These are phyloP conservation scores for Callionymus lyra DNA, from an alignment of 2,113 vertebrate species.

Conservation along the genomic window DNA sequence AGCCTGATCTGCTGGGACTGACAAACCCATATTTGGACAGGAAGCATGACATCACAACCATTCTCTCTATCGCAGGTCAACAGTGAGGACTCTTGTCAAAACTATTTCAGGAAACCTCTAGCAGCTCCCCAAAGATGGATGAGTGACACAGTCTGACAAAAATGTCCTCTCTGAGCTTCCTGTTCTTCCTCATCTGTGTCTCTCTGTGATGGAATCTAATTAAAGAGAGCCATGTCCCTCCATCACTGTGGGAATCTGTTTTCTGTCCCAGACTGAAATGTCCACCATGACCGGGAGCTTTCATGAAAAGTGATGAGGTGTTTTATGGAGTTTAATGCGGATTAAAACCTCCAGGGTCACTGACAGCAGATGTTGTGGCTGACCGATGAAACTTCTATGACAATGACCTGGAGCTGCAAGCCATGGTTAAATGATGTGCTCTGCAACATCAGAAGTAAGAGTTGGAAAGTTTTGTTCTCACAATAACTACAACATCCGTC, in stretches of 20 bases:
- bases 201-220: slow-evolving; percentile 35
- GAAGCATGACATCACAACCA: slow-evolving; percentile 24
- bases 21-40: slow-evolving; percentile 29
- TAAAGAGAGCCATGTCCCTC: slow-evolving; percentile 12
- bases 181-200: background rate
- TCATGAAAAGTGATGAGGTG: slow-evolving; percentile 40
- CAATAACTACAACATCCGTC: too few relatives aligned
- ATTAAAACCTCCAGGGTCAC: too few relatives aligned
- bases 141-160: slow-evolving; percentile 23
- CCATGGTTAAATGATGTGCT: too few relatives aligned
- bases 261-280: slow-evolving; percentile 28
- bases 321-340: too few relatives aligned
- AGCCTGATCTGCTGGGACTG: slow-evolving; percentile 11
- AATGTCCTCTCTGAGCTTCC: slow-evolving; percentile 17
- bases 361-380: too few relatives aligned
- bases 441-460: too few relatives aligned
- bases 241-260: slow-evolving; percentile 23
- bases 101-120: slow-evolving; percentile 42
- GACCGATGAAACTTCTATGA: too few relatives aligned
- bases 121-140: slow-evolving; percentile 22
- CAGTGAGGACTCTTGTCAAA: slow-evolving; percentile 13
- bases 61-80: slow-evolving; percentile 24
- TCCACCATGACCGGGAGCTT: slow-evolving; percentile 21
- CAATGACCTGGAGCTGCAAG: too few relatives aligned
- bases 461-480: too few relatives aligned